These are phyloP conservation scores for Lepus timidus DNA, from an alignment of 2,113 vertebrate species.

Conservation along the genomic window DNA sequence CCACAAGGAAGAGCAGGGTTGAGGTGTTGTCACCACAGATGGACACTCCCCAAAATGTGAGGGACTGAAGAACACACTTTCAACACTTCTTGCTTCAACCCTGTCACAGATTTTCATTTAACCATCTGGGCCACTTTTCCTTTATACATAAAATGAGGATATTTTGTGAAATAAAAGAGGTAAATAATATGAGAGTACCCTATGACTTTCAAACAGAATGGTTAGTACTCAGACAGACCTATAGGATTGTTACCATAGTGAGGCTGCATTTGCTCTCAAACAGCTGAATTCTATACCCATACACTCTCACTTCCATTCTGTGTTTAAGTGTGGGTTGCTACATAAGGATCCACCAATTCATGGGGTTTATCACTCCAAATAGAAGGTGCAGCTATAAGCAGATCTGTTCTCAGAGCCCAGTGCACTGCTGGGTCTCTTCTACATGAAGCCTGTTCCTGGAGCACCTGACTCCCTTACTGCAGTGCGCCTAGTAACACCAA, in stretches of 20 bases:
- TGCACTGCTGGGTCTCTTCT: rapidly evolving
- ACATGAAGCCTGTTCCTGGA: not conserved
- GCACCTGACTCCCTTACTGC: rapidly evolving
- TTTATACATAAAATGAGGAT: not conserved
- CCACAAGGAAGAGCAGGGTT: rapidly evolving
- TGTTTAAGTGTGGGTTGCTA: not conserved
- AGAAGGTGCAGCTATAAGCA: no score
- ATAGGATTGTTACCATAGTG: rapidly evolving
- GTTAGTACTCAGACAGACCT: not conserved
- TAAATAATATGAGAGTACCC: not conserved
- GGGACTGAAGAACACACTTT: not conserved
- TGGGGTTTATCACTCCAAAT: not conserved
- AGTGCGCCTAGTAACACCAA: rapidly evolving
- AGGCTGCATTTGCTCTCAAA: not conserved
- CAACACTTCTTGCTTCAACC: not conserved
- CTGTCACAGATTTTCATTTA: not conserved
- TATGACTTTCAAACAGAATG: not conserved
- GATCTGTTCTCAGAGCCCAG: not conserved
- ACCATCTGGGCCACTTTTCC: rapidly evolving
- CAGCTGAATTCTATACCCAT: not conserved
- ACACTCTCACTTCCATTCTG: rapidly evolving
- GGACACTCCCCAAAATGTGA: rapidly evolving
- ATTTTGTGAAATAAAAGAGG: not conserved
- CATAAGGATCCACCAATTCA: not conserved
- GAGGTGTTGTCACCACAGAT: not conserved